Conservation (phyloP, 1,140 invertebrate species). For the Dinoponera quadriceps region DNA sequence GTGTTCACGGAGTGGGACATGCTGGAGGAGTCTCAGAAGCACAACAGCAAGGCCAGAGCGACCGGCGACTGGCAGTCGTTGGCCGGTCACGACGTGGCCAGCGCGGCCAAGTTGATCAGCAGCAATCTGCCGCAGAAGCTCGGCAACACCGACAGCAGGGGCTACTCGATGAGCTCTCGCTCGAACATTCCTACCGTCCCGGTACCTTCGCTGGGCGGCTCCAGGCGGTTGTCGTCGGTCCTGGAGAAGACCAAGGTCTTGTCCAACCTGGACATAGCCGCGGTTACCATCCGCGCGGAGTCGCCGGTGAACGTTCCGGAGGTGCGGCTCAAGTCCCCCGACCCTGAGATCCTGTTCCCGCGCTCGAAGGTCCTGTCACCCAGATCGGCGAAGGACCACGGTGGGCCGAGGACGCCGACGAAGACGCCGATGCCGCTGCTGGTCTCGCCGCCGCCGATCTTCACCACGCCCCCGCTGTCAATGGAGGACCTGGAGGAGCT, state of each 20-base stretch:
- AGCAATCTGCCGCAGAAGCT: constrained; percentile 63
- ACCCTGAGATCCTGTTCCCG: constrained; percentile 64
- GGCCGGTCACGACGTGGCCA: constrained; percentile 48
- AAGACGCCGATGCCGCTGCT: constrained; percentile 67
- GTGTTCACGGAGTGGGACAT: constrained; percentile 70
- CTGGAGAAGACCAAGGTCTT: constrained; percentile 68
- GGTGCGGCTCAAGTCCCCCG: constrained; percentile 68
- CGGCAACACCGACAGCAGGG: constrained; percentile 53
- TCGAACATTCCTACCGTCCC: constrained; percentile 73
- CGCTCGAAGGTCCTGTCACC: constrained; percentile 42
- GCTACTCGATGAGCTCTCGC: constrained; percentile 46
- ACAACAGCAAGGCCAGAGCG: constrained; percentile 29
- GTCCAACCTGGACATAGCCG: constrained; percentile 20
- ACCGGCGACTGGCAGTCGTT: constrained; percentile 19
- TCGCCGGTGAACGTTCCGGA: constrained; percentile 64
- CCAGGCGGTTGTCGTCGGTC: constrained; percentile 68
- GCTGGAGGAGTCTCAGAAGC: constrained; percentile 68
- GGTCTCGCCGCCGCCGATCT: constrained; percentile 71
- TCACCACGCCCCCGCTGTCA: constrained; percentile 72
- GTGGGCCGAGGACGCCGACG: constrained; percentile 6
- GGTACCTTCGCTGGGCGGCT: constrained; percentile 73
- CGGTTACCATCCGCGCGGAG: constrained; percentile 40
- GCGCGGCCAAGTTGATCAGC: constrained; percentile 51
- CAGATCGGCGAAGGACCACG: constrained; percentile 57
- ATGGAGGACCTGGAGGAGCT: constrained; percentile 77